phyloP scores from a whole-genome alignment of 1,140 invertebrate species.

The Leptopilina clavipes region DNA sequence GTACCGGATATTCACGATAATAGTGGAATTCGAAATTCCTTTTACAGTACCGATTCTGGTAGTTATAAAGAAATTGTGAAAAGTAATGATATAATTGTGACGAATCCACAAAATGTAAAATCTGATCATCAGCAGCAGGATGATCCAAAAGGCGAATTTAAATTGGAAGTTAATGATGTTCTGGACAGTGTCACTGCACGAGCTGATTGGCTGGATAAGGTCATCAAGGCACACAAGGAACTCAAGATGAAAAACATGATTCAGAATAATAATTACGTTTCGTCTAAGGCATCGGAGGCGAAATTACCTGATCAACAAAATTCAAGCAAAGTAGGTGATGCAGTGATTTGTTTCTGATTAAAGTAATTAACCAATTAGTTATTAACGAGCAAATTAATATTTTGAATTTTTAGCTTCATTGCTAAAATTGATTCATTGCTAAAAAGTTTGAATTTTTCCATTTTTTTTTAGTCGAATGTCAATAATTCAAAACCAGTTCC shows the following conservation, averaged over 20 bases:
- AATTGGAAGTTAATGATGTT: neutral
- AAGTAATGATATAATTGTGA: neutral
- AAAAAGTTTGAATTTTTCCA: too few relatives aligned
- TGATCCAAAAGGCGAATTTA: neutral
- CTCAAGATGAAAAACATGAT: neutral
- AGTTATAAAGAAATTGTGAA: neutral
- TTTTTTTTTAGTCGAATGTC: neutral
- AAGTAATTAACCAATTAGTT: too few relatives aligned
- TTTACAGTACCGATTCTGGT: neutral
- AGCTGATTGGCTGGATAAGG: constrained; percentile 42
- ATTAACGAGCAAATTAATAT: too few relatives aligned
- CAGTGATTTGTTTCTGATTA: too few relatives aligned
- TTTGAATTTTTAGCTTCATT: too few relatives aligned
- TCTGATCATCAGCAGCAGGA: neutral
- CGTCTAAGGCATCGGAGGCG: neutral
- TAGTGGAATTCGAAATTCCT: neutral
- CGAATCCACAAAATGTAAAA: neutral
- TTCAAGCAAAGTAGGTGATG: too few relatives aligned
- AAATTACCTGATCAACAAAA: neutral
- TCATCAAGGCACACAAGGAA: constrained; percentile 40
- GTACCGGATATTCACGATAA: neutral
- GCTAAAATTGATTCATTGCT: too few relatives aligned
- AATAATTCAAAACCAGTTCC: neutral
- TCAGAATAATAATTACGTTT: neutral
- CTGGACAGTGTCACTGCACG: constrained; percentile 17